phyloP scores from a whole-genome alignment of 2,797 vertebrate species.

The Rousettus madagascariensis region DNA sequence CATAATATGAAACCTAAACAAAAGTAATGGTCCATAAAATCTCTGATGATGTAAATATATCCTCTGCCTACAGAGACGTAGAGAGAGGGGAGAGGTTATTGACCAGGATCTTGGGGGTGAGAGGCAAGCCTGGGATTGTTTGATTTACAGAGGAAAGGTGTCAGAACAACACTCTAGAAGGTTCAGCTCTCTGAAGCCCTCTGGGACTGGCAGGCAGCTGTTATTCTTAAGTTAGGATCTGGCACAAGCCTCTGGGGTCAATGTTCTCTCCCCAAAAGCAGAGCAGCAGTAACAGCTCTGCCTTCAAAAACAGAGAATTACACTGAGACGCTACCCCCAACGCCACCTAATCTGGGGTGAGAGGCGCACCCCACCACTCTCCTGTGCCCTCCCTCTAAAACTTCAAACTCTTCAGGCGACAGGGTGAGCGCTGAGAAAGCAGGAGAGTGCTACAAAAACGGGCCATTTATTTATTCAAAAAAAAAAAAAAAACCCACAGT shows the following conservation, averaged over 20 bases:
- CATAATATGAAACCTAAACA: neutral
- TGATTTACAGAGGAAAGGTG: neutral
- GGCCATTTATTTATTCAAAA: neutral
- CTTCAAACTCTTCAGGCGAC: neutral
- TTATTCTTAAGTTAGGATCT: neutral
- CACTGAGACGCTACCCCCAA: neutral
- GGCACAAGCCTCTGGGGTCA: neutral
- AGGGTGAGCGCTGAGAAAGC: neutral
- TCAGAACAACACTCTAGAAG: neutral
- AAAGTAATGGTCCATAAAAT: neutral
- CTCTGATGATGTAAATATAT: neutral
- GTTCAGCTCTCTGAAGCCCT: neutral
- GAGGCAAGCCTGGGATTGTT: neutral
- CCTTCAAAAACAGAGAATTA: neutral
- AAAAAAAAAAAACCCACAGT: neutral
- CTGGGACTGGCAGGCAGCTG: accelerated
- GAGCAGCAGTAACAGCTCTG: neutral
- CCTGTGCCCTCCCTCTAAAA: neutral
- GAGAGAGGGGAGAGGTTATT: accelerated
- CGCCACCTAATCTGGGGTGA: neutral
- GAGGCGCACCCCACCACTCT: too few relatives aligned
- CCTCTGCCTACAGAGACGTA: neutral
- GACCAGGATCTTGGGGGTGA: neutral
- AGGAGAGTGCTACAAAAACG: neutral
- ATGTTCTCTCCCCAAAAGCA: neutral